A percentile compares a stretch with the other conserved stretches of the same genome.
Conservation (phyloP, 2,888 invertebrate species). For the Chymomyza caudatula region DNA sequence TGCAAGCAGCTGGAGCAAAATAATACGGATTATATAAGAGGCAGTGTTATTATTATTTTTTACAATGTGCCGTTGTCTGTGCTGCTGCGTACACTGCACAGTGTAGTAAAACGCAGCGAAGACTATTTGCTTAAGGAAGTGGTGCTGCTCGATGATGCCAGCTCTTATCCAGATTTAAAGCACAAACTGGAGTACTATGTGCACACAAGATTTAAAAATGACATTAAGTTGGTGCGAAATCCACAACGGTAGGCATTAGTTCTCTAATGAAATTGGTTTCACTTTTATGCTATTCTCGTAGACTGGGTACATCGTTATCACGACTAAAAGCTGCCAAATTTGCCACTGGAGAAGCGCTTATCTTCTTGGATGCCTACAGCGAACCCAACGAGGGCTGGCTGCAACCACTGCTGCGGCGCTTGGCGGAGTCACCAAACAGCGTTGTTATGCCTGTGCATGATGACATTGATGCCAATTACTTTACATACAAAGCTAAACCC, state of each 20-base stretch:
- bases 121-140: neutral
- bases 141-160: constrained; percentile 4
- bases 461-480: neutral
- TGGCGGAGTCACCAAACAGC: neutral
- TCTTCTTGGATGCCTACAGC: constrained; percentile 5
- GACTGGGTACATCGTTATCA: neutral
- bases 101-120: neutral
- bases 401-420: neutral
- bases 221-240: neutral
- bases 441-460: constrained; percentile 1
- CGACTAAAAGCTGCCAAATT: neutral
- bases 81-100: neutral
- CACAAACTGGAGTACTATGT: constrained; percentile 1
- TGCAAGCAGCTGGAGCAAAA: neutral
- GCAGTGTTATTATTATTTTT: constrained; percentile 4
- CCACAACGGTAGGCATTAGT: neutral
- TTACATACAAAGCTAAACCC: neutral
- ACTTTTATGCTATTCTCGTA: neutral
- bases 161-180: neutral
- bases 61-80: constrained; percentile 4
- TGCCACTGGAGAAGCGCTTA: constrained; percentile 4
- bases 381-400: constrained; percentile 8
- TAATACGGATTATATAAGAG: neutral
- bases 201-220: neutral
- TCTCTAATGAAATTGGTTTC: neutral